Evolutionary conservation across 1,140 invertebrate species (phyloP).

Genomic region (Acromyrmex echinatior): DNA sequence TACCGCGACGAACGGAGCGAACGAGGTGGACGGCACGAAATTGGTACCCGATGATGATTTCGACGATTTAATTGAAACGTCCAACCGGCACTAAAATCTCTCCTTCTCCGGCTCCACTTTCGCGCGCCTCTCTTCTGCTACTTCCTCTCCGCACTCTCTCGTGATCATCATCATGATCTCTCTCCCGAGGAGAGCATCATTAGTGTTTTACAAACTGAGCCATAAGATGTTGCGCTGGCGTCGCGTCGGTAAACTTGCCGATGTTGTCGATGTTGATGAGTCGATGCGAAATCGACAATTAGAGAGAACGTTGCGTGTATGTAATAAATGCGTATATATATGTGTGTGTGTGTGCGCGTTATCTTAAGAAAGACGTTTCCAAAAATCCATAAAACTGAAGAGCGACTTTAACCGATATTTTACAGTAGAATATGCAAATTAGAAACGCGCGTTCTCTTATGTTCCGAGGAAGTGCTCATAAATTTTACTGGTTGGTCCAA

Average conservation of each 20-base stretch:
- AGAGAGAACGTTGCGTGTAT: background rate
- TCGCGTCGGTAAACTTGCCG: background rate
- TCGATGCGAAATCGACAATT: conserved; percentile 22
- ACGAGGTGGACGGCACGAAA: conserved; percentile 38
- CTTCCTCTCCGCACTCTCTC: background rate
- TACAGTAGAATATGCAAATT: conserved; percentile 22
- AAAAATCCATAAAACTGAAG: background rate
- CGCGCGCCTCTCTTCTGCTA: conserved; percentile 5
- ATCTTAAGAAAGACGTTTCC: background rate
- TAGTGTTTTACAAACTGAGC: conserved; percentile 41
- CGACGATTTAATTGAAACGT: conserved; percentile 82
- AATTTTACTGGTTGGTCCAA: background rate
- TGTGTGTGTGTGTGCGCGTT: too few species aligned
- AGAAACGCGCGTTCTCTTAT: background rate
- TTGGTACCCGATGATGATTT: conserved; percentile 70
- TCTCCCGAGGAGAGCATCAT: conserved; percentile 26
- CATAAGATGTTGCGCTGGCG: conserved; percentile 12
- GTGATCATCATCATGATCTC: conserved; percentile 6
- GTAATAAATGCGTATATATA: background rate
- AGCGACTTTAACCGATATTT: background rate
- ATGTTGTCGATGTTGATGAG: conserved; percentile 32
- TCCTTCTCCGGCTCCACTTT: conserved; percentile 9
- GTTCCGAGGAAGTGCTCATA: background rate
- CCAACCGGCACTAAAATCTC: conserved; percentile 70
- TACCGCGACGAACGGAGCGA: conserved; percentile 22